phyloP scores from a whole-genome alignment of 2,888 invertebrate genomes.

The Tanytarsus gracilentus region DNA sequence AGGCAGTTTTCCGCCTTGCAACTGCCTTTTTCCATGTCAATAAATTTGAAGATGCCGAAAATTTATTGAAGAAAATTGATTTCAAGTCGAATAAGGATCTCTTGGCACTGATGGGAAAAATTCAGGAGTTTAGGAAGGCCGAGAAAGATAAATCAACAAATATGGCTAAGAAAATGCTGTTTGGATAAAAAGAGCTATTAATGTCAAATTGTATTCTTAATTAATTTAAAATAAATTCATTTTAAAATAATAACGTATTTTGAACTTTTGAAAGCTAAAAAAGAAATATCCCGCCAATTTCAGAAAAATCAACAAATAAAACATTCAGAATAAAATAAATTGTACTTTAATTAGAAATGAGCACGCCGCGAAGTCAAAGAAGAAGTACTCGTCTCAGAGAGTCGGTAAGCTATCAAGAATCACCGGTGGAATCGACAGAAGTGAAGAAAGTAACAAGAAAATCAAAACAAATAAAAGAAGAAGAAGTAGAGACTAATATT shows the following conservation, averaged over 20 bases:
- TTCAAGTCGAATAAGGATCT: conserved; percentile 59
- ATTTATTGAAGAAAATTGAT: conserved; percentile 47
- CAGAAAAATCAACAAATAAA: too few species aligned
- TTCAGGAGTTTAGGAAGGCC: conserved; percentile 49
- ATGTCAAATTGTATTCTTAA: not conserved
- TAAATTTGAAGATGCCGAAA: conserved; percentile 57
- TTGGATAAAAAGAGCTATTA: not conserved
- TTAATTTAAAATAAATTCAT: not conserved
- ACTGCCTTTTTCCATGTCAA: conserved; percentile 47
- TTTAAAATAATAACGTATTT: not conserved
- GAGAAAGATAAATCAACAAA: conserved; percentile 51
- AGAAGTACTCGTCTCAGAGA: not conserved
- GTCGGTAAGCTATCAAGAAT: not conserved
- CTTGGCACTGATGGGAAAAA: conserved; percentile 49
- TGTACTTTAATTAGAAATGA: not conserved
- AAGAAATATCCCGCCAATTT: not conserved
- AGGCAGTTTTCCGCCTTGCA: conserved; percentile 47
- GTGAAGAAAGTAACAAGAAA: not conserved
- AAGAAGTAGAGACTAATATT: not conserved
- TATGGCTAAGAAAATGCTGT: conserved; percentile 48
- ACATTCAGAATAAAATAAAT: not conserved
- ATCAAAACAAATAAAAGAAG: not conserved
- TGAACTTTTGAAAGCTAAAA: not conserved
- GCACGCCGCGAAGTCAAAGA: not conserved
- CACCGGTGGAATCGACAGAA: not conserved